Conservation (phyloP, 2,113 vertebrate genomes). For the Oenanthe melanoleuca region DNA sequence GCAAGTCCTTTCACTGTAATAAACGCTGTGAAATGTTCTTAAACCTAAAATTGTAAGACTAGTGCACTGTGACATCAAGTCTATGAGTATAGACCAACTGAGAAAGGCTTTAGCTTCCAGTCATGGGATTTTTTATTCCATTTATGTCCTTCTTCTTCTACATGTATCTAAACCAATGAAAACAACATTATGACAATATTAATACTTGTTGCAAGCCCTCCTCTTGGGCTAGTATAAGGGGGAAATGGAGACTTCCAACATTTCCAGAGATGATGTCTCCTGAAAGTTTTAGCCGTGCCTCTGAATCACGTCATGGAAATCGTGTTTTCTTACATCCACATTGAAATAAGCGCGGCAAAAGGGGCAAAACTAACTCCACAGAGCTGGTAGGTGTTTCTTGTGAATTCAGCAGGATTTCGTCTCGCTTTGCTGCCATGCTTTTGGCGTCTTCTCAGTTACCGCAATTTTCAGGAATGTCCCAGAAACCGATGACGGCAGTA, state of each 20-base stretch:
- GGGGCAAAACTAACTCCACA: neutral
- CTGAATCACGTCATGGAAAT: neutral
- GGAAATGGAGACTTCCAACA: neutral
- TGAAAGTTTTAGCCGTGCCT: neutral
- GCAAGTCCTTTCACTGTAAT: neutral
- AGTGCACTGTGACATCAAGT: neutral
- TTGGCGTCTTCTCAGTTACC: accelerated
- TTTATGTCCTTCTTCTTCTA: neutral
- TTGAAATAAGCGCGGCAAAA: accelerated
- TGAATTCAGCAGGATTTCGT: neutral
- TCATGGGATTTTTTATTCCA: neutral
- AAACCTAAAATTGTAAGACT: neutral
- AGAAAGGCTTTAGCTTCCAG: neutral
- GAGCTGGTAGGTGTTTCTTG: neutral
- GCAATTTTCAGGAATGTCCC: neutral
- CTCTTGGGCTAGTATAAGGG: neutral
- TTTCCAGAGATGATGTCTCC: neutral
- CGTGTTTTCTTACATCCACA: neutral
- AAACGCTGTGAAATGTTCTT: neutral
- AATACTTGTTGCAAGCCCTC: neutral
- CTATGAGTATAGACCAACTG: neutral
- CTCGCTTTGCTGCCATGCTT: neutral
- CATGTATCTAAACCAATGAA: neutral
- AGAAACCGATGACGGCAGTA: neutral
- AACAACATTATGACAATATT: neutral